Conservation (phyloP, 2,888 invertebrate genomes). For the Tiliacea citrago region DNA sequence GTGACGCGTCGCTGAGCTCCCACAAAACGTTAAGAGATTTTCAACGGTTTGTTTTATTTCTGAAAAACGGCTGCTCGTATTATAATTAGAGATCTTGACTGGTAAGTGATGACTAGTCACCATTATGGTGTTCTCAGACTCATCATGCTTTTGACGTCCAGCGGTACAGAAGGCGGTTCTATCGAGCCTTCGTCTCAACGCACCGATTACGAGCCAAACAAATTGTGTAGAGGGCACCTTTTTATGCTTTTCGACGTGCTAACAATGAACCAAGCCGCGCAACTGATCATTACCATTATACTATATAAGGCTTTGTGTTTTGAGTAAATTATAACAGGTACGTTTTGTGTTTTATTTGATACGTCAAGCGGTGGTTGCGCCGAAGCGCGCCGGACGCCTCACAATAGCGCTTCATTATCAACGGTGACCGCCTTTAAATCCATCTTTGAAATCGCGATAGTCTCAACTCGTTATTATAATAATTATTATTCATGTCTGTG, state of each 20-base stretch:
- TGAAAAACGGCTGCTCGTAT: constrained; percentile 79
- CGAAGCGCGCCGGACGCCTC: constrained; percentile 73
- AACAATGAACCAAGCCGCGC: constrained; percentile 87
- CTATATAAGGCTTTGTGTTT: constrained; percentile 90
- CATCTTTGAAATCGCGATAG: constrained; percentile 77
- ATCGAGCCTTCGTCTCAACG: constrained; percentile 76
- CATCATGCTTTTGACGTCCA: constrained; percentile 78
- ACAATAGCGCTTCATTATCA: constrained; percentile 87
- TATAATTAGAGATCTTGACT: constrained; percentile 85
- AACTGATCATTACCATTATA: constrained; percentile 90
- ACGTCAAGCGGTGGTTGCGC: constrained; percentile 76
- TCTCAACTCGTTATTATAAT: constrained; percentile 75
- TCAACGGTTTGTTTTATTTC: constrained; percentile 87
- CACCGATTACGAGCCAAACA: constrained; percentile 87
- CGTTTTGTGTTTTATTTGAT: constrained; percentile 85
- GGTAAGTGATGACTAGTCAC: constrained; percentile 87
- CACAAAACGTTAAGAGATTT: constrained; percentile 87
- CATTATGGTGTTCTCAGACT: constrained; percentile 82
- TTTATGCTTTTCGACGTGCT: constrained; percentile 87
- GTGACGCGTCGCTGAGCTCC: constrained; percentile 81
- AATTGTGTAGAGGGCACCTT: constrained; percentile 86
- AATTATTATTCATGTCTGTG: constrained; percentile 72
- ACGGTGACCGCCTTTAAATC: constrained; percentile 86
- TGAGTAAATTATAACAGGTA: constrained; percentile 90
- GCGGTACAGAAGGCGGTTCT: constrained; percentile 78